Evolutionary conservation across 2,797 vertebrate genomes (phyloP).

Genomic region (Petrocephalus schoutedeni): DNA sequence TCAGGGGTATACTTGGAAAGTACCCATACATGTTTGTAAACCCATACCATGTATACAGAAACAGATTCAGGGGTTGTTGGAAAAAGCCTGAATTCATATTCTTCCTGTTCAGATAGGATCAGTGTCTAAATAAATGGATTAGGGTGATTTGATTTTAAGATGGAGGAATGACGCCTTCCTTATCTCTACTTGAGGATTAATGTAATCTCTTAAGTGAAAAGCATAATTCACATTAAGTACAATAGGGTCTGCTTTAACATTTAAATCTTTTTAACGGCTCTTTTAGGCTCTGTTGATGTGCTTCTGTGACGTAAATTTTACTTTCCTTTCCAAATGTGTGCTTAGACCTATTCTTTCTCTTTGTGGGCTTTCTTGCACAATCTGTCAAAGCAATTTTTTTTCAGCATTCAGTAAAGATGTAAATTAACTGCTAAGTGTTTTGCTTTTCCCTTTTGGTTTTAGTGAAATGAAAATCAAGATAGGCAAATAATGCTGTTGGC

Average conservation of each 20-base stretch:
- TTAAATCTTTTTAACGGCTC: background rate
- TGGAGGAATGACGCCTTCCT: background rate
- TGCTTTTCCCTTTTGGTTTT: background rate
- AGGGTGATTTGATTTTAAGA: background rate
- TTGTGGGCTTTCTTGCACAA: background rate
- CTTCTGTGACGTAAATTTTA: background rate
- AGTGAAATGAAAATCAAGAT: background rate
- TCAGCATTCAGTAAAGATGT: background rate
- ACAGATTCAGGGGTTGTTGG: background rate
- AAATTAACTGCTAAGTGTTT: background rate
- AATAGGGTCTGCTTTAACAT: background rate
- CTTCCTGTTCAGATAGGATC: background rate
- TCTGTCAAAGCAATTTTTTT: background rate
- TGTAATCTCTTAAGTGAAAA: background rate
- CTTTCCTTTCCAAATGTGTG: background rate
- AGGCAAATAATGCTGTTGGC: background rate
- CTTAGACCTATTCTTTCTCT: background rate
- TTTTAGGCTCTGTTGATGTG: background rate
- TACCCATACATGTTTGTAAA: background rate
- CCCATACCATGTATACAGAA: background rate
- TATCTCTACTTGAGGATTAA: background rate
- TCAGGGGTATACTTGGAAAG: background rate
- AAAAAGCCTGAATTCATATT: background rate
- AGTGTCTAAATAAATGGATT: background rate
- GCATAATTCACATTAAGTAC: background rate